Base-by-base conservation (phyloP, 1,140 invertebrate species). In the Anastrepha ludens region DNA sequence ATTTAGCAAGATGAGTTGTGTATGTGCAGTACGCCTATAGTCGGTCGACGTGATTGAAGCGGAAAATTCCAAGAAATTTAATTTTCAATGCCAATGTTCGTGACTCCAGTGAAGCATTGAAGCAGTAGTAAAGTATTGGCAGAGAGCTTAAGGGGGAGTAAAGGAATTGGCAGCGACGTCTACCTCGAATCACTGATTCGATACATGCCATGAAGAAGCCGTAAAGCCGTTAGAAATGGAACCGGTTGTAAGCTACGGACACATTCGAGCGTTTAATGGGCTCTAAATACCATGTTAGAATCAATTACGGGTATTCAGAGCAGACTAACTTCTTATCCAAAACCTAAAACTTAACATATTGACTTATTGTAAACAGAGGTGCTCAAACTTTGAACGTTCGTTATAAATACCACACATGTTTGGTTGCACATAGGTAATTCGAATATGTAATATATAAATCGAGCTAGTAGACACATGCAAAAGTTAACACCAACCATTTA, bases 61-160 rank as follows among this genome's bases (percentile, higher is more conserved):
- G 74, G 74, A 81, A 81, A 81, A 81, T 87, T 87, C 86, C 86
- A 87, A 59, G 86, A 87, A 87, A 87, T 87, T 67, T 67, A 87
- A 87, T 87, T 87, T 87, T 87, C 86, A 87, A 87, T 87, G 86
- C 86, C 86, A 87, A 67, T 67, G 65, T 67, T 67, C 86, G 64
- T 87, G 86, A 87, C 86, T 87, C 8, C 47, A 81, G 17, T 81
- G 44, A 81, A 55, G 44, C 74, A 74, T 11, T 67, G 29, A 74
- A 47, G 41, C 70, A 74, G 17, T 4, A 74, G 44, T 17, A 47
- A 39, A 47, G 39, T 74, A n/a, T 47, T 17, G 41, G 47, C 39
- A n/a, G 3, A 74, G 44, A 70, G 65, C 39, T 17, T 7, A 50
- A 74, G 44, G 44, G 39, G 70, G 41, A 74, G 17, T 15, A 13